Conservation (phyloP, 1,140 invertebrate genomes). For the Drosophila funebris region DNA sequence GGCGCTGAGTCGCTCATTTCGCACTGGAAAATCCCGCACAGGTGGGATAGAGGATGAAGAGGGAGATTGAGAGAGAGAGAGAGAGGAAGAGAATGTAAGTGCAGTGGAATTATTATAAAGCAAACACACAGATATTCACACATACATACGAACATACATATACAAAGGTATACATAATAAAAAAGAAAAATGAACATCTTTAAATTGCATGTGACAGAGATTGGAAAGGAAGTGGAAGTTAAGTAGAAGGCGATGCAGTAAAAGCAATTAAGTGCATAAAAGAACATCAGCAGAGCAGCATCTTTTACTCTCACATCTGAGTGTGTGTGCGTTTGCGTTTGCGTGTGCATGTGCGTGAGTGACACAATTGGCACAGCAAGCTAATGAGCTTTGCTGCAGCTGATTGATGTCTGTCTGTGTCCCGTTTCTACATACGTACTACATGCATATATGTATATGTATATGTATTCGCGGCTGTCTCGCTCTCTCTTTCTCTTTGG, state of each 20-base stretch:
- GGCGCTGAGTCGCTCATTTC: conserved; percentile 75
- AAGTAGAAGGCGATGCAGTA: conserved; percentile 20
- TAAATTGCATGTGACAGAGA: conserved; percentile 28
- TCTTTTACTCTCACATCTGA: conserved; percentile 2
- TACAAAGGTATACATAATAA: neutral
- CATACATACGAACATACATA: neutral
- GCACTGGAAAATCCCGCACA: conserved; percentile 41
- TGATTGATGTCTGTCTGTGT: conserved; percentile 59
- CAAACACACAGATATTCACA: neutral
- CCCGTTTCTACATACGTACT: neutral
- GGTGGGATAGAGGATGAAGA: neutral
- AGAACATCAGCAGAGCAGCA: conserved; percentile 25
- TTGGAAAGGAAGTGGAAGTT: conserved; percentile 11
- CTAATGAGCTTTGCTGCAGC: conserved; percentile 71
- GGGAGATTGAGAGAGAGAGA: neutral
- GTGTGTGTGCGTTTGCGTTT: neutral
- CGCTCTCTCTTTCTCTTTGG: neutral
- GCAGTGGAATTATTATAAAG: neutral
- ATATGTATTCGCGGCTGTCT: neutral
- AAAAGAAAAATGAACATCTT: conserved; percentile 2
- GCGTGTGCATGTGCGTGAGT: conserved; percentile 29
- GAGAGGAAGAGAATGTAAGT: neutral
- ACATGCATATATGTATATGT: neutral
- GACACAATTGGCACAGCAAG: conserved; percentile 64
- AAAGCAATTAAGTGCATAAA: conserved; percentile 46